These are phyloP conservation scores for Ooceraea biroi DNA, from an alignment of 1,140 invertebrate species.

Conservation along the genomic window DNA sequence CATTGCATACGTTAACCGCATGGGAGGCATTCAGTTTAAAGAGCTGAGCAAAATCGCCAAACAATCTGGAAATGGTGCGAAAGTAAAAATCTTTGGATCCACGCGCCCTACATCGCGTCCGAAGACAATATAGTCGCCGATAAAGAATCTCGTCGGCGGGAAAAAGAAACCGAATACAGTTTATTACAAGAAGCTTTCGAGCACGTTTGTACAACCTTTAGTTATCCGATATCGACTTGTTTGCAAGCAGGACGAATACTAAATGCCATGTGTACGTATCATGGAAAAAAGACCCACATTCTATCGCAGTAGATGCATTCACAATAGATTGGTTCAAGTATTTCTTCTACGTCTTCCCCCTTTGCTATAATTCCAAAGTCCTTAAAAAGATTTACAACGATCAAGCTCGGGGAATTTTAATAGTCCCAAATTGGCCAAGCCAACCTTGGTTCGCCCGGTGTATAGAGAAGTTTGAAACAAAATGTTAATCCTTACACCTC, in stretches of 20 bases:
- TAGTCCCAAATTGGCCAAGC: slow-evolving; percentile 1
- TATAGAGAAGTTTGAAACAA: background rate
- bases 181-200: background rate
- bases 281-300: background rate
- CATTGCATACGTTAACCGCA: slow-evolving; percentile 14
- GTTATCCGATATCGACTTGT: slow-evolving; percentile 16
- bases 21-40: slow-evolving; percentile 1
- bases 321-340: background rate
- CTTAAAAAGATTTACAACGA: slow-evolving; percentile 2
- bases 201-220: background rate
- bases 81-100: background rate
- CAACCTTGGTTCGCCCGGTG: slow-evolving; percentile 19
- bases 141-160: background rate
- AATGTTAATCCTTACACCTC: slow-evolving; percentile 2
- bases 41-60: background rate
- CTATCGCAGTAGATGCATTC: slow-evolving; percentile 13
- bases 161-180: slow-evolving; percentile 18
- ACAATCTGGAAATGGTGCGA: slow-evolving; percentile 5
- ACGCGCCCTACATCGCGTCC: slow-evolving; percentile 16
- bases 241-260: background rate
- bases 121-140: slow-evolving; percentile 2
- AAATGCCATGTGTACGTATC: slow-evolving; percentile 28
- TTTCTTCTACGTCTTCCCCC: slow-evolving; percentile 26
- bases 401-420: too few species aligned
- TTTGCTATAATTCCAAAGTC: background rate